These are phyloP conservation scores for Meteorus cinctellus DNA, from an alignment of 2,888 invertebrate species.

Conservation along the genomic window DNA sequence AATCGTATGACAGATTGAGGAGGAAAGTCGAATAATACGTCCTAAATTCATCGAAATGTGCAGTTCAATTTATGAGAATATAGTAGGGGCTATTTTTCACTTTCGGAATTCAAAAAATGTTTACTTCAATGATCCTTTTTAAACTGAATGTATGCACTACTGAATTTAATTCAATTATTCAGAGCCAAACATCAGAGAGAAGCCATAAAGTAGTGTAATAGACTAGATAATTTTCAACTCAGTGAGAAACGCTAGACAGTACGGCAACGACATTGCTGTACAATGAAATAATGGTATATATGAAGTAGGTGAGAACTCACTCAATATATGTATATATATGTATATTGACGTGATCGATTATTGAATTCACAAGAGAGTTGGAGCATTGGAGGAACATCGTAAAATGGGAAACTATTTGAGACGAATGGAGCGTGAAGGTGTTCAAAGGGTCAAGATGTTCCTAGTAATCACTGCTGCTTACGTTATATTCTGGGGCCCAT, in stretches of 20 bases:
- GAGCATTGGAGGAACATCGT: conserved; percentile 81
- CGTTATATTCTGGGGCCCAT: conserved; percentile 91
- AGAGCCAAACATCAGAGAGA: background rate
- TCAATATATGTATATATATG: background rate
- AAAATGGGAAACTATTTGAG: conserved; percentile 85
- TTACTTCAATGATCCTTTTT: background rate
- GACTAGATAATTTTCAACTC: background rate
- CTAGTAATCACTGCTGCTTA: conserved; percentile 89
- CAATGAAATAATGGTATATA: background rate
- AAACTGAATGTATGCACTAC: background rate
- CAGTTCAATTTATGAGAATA: conserved; percentile 1
- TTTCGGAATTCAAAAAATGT: background rate
- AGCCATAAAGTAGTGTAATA: background rate
- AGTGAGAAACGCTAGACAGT: background rate
- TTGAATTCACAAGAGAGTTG: conserved; percentile 70
- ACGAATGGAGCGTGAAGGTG: conserved; percentile 86
- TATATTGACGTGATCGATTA: background rate
- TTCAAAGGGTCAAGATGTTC: conserved; percentile 89
- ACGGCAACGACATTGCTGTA: background rate
- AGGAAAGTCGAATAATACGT: background rate
- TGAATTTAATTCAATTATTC: background rate
- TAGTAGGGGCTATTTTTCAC: background rate
- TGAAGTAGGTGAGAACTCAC: background rate
- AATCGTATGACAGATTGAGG: background rate
- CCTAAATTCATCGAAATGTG: background rate